Percentiles rank a stretch among this genome's conserved stretches.
Conservation (phyloP, 2,797 vertebrate genomes). For the Agapornis canus region DNA sequence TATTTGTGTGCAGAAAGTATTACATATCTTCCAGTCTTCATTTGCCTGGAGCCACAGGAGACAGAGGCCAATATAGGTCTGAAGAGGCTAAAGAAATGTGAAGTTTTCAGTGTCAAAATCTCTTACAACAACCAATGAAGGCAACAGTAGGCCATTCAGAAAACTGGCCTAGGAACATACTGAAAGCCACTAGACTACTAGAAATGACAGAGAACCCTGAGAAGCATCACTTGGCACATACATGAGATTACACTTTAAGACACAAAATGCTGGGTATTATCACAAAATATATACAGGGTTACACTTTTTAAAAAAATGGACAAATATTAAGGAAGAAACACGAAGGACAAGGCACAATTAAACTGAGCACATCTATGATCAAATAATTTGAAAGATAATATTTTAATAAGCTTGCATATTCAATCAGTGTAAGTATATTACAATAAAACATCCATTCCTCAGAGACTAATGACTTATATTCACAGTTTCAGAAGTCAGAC, state of each 20-base stretch:
- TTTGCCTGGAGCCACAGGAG: neutral
- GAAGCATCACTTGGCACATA: neutral
- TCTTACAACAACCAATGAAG: neutral
- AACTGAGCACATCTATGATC: neutral
- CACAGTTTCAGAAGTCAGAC: neutral
- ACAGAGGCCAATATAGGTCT: neutral
- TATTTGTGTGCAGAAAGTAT: neutral
- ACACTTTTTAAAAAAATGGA: neutral
- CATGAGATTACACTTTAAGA: neutral
- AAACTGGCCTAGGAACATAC: neutral
- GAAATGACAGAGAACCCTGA: neutral
- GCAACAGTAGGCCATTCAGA: neutral
- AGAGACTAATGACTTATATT: neutral
- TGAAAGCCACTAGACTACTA: neutral
- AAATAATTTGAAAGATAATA: neutral
- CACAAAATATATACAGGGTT: neutral
- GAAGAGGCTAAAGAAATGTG: neutral
- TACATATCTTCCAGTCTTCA: neutral
- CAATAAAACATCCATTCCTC: neutral
- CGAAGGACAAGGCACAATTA: neutral
- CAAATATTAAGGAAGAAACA: neutral
- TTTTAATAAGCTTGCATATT: neutral
- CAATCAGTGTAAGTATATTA: neutral
- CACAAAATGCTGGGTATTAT: neutral
- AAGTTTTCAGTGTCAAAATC: neutral